phyloP scores from a whole-genome alignment of 2,113 vertebrate species.

The Hypocryptadius cinnamomeus region DNA sequence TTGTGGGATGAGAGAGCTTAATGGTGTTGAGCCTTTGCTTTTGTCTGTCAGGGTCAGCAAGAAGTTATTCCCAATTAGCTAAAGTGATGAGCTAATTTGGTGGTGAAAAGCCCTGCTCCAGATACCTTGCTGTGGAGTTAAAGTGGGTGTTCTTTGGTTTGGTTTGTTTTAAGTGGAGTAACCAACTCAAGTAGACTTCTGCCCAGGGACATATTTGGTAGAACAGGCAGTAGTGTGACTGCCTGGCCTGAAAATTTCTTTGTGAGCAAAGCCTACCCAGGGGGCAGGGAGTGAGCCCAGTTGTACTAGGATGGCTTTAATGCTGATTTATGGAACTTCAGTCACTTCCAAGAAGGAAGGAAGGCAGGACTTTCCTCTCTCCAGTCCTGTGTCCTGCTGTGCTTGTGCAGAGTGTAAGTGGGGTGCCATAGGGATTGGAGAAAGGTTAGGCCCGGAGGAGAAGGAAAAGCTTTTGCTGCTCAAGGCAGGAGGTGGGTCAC shows the following conservation, averaged over 20 bases:
- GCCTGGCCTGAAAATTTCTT: neutral
- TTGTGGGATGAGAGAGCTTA: neutral
- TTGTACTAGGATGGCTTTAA: neutral
- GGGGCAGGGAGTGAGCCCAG: neutral
- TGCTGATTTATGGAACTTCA: neutral
- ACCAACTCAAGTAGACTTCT: neutral
- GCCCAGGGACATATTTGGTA: neutral
- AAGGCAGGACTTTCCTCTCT: neutral
- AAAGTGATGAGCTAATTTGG: neutral
- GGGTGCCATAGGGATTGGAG: neutral
- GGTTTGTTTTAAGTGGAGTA: neutral
- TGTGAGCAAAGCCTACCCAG: neutral
- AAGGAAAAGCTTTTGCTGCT: neutral
- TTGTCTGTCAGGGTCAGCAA: neutral
- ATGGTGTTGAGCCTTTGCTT: neutral
- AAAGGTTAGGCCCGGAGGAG: neutral
- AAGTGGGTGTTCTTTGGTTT: neutral
- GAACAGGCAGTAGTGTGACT: neutral
- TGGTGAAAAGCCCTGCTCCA: neutral
- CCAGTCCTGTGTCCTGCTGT: neutral
- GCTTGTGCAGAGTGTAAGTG: fast-evolving
- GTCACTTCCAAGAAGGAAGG: neutral
- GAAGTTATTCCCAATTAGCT: neutral
- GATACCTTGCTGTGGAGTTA: neutral
- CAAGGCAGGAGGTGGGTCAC: neutral